Base-by-base conservation (phyloP, 2,888 invertebrate species). In the Polia nebulosa region DNA sequence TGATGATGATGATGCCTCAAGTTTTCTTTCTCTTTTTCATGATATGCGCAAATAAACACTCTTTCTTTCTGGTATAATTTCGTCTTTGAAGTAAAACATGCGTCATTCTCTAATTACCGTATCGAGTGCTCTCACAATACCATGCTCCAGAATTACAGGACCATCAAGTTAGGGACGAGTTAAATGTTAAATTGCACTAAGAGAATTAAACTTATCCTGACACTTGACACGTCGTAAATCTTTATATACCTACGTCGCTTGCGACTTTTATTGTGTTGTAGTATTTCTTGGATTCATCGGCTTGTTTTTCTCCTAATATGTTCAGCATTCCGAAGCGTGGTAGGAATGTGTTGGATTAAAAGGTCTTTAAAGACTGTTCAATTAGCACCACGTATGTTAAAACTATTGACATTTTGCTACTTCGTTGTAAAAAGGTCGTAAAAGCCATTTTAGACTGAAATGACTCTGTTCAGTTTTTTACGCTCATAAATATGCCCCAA, bases 141-240 rank as follows among this genome's bases (percentile, higher is more conserved):
- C 17, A 22, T 36, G n/a, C 36, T n/a, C 20, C 59, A 60, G 62
- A 62, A 81, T 74, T 70, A 76, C 66, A 52, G 66, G 66, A 80
- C 78, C 75, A 85, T 80, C 66, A 72, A 80, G 80, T 83, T 80
- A 76, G 66, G 71, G 67, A 60, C 62, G 72, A 80, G 81, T 82
- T 81, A 76, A 82, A 84, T 83, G 77, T 77, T 66, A 73, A 66
- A 80, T 72, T 73, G 76, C 77, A 80, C 78, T 78, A 72, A 45
- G 60, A 72, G 62, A 77, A 81, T 81, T 78, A 84, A 84, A 81
- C 72, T 78, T 73, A 74, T 64, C 83, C 58, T 55, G 51, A 49
- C 63, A 69, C 49, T 81, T 72, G 81, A 61, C 83, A 75, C 70
- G 70, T 74, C 72, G 65, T 76, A 81, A 81, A 78, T 76, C 68